These are phyloP conservation scores for Dryoscopus gambensis DNA, from an alignment of 2,113 vertebrate genomes.

Conservation along the genomic window DNA sequence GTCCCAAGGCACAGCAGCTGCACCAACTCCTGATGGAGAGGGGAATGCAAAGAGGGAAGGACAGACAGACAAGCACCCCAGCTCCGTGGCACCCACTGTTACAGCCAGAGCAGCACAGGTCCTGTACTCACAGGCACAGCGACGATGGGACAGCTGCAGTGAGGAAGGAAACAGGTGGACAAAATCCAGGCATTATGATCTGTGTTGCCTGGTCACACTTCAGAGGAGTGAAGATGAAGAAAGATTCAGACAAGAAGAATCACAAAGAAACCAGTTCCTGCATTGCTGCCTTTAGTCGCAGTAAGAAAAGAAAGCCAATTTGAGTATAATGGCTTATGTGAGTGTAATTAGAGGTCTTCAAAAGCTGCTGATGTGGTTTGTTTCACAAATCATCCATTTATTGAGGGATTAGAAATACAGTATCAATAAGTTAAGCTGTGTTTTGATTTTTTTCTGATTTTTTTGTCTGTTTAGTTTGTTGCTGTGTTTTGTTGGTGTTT, in stretches of 20 bases:
- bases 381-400: neutral
- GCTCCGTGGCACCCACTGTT: neutral
- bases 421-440: neutral
- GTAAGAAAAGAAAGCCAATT: neutral
- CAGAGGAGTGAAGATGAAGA: neutral
- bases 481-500: neutral
- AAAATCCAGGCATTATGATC: neutral
- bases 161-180: neutral
- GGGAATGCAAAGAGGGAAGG: fast-evolving
- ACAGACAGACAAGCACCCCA: neutral
- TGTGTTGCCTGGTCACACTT: neutral
- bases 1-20: neutral
- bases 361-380: neutral
- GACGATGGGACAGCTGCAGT: neutral
- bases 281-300: neutral
- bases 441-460: neutral
- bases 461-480: neutral
- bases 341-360: neutral
- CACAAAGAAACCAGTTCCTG: neutral
- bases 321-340: fast-evolving
- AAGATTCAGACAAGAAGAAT: neutral
- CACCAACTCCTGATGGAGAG: neutral
- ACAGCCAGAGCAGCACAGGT: neutral
- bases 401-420: neutral
- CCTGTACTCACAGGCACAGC: neutral